Evolutionary conservation across 2,113 vertebrate species (phyloP).

Genomic region (Peromyscus leucopus): DNA sequence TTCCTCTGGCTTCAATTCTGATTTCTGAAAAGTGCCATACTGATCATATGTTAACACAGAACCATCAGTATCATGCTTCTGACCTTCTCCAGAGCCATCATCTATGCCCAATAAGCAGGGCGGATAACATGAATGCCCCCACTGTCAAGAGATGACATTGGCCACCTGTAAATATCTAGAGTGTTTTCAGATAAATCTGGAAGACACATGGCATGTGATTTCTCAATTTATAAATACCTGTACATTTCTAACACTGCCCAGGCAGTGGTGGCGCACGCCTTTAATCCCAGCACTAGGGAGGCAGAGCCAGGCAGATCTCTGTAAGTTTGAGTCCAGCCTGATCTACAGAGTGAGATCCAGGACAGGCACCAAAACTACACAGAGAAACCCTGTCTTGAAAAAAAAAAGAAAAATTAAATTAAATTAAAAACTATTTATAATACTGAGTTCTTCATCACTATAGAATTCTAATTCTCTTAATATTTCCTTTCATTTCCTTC

Average conservation of each 20-base stretch:
- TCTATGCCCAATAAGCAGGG: background rate
- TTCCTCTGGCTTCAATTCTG: background rate
- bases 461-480: constrained; percentile 45
- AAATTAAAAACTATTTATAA: background rate
- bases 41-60: background rate
- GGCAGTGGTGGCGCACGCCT: too few relatives aligned
- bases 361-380: too few relatives aligned
- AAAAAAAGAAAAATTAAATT: too few relatives aligned
- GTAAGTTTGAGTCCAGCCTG: too few relatives aligned
- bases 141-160: background rate
- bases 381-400: too few relatives aligned
- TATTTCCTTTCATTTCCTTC: constrained; percentile 44
- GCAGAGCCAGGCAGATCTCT: too few relatives aligned
- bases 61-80: background rate
- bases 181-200: background rate
- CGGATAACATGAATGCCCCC: rapidly evolving
- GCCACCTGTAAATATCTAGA: background rate
- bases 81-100: background rate
- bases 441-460: constrained; percentile 13
- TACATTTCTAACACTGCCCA: constrained; percentile 29
- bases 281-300: too few relatives aligned
- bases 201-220: constrained; percentile 1
- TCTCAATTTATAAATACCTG: constrained; percentile 22
- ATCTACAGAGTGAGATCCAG: too few relatives aligned
- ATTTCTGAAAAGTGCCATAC: background rate